Evolutionary conservation across 2,888 invertebrate species (phyloP).

Genomic region (Trisateles emortualis): DNA sequence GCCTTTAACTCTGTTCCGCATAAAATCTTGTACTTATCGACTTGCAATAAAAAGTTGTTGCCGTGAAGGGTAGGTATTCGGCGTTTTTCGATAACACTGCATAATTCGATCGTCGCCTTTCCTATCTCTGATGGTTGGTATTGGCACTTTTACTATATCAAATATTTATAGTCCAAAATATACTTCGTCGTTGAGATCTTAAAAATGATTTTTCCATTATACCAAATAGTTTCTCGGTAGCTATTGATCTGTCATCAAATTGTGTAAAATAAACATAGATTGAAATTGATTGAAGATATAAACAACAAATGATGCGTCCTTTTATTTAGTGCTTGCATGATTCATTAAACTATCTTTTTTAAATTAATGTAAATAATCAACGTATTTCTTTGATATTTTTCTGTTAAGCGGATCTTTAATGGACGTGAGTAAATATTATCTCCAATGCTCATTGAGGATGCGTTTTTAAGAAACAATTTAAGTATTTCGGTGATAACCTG

Average conservation of each 20-base stretch:
- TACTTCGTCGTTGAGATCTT: conserved; percentile 29
- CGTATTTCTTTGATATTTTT: background rate
- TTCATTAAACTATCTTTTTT: conserved; percentile 22
- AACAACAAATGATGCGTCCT: conserved; percentile 34
- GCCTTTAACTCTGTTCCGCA: conserved; percentile 23
- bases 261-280: conserved; percentile 35
- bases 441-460: no score
- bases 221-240: conserved; percentile 27
- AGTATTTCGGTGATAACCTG: no score
- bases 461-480: no score
- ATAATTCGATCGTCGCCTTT: conserved; percentile 25
- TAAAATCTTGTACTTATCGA: conserved; percentile 28
- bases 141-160: conserved; percentile 25
- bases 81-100: conserved; percentile 22
- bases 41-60: conserved; percentile 24
- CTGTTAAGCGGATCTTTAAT: no score
- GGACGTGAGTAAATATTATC: no score
- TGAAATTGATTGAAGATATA: conserved; percentile 34
- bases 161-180: conserved; percentile 31
- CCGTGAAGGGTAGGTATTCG: conserved; percentile 9
- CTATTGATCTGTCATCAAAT: conserved; percentile 42
- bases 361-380: conserved; percentile 12
- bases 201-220: conserved; percentile 36
- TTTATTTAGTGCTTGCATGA: conserved; percentile 20
- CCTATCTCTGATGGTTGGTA: conserved; percentile 20